Base-by-base conservation (phyloP, 2,113 vertebrate genomes). In the Poeciliopsis retropinna region DNA sequence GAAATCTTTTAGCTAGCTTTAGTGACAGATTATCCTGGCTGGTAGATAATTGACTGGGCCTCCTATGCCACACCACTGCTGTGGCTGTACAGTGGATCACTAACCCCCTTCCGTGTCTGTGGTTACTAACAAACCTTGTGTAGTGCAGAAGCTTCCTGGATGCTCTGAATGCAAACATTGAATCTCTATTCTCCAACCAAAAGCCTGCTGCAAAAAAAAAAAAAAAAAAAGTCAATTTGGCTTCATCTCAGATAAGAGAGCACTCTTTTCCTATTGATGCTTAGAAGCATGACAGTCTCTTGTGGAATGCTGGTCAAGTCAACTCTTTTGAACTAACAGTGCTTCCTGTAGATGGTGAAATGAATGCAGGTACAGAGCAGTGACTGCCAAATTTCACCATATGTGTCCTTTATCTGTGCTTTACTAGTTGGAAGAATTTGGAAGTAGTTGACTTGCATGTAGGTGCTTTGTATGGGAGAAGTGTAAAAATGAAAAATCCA, bases 21-120 rank as follows among this genome's bases (percentile, higher is more conserved):
- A 89, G 90, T 91, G 79, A 88, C 70, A 89, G 28, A 81, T 88
- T 79, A 78, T 67, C 64, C 66, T 73, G 68, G 64, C 79, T 89
- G 78, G 87, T 90, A 87, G 80, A 92, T 90, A 93, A 94, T 92
- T 96, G 94, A 95, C 94, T 87, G 91, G 91, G 88, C 87, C 84
- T 82, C 68, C 82, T 81, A 64, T 83, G 82, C 63, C 73, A 66
- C 83, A 64, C 77, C 62, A 71, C 66, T 80, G 4, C 61, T 72
- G 72, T 80, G 77, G 86, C 68, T 25, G 76, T 77, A 87, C 72
- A 25, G 73, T 77, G 72, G 88, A 90, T 89, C 86, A 89, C 89
- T 94, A 94, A 94, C 90, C 92, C 85, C 51, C 90, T 90, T 75
- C 74, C 89, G 95, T 97, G 95, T 96, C 96, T 97, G 96, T 97